These are phyloP conservation scores for Anhinga rufa DNA, from an alignment of 2,113 vertebrate species.

Conservation along the genomic window DNA sequence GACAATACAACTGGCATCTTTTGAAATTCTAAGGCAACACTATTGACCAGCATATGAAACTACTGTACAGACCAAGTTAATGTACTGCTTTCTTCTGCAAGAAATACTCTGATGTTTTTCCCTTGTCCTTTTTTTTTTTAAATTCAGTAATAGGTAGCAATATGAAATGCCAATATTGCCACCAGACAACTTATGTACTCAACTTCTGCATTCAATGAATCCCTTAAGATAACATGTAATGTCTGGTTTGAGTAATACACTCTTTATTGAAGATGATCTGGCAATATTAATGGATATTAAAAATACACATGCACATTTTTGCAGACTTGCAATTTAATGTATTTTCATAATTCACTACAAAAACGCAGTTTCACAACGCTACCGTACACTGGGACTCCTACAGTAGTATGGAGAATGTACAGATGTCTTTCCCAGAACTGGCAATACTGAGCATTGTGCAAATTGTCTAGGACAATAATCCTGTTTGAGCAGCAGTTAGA, in stretches of 20 bases:
- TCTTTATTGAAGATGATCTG: neutral
- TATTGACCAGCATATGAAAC: neutral
- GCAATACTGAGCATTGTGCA: neutral
- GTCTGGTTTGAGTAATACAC: neutral
- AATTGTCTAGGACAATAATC: neutral
- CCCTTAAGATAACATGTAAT: neutral
- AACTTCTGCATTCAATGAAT: neutral
- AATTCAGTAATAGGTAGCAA: neutral
- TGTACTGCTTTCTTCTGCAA: neutral
- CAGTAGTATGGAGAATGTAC: neutral
- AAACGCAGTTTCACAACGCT: neutral
- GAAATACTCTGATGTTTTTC: neutral
- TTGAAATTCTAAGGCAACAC: neutral
- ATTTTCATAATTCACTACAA: conserved; percentile 9
- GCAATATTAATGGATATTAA: neutral
- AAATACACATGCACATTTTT: neutral
- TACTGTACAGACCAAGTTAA: neutral
- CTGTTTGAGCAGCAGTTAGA: conserved; percentile 42
- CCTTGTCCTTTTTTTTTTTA: neutral
- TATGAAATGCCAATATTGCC: neutral
- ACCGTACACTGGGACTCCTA: neutral
- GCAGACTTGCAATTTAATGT: neutral
- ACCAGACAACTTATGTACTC: neutral
- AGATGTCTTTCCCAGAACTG: neutral
- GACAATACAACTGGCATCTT: neutral